Conservation (phyloP, 2,797 vertebrate genomes). For the Tokudaia tokunoshimensis region DNA sequence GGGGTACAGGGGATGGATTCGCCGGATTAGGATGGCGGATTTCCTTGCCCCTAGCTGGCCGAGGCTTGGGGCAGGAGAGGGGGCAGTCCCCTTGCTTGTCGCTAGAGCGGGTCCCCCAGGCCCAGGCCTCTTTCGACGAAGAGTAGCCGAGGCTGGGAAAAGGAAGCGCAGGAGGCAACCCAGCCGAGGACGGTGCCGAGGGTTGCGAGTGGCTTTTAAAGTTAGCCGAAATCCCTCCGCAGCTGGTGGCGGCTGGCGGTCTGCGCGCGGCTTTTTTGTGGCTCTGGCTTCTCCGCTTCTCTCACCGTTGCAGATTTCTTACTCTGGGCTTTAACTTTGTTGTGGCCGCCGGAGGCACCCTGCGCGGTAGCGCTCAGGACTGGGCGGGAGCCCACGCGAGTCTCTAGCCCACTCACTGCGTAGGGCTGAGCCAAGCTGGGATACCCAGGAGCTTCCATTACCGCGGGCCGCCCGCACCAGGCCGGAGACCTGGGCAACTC, state of each 20-base stretch:
- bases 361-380: background rate
- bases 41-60: background rate
- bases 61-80: constrained; percentile 2
- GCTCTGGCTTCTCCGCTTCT: background rate
- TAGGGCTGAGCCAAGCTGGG: constrained; percentile 5
- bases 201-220: constrained; percentile 70
- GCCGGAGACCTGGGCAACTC: constrained; percentile 61
- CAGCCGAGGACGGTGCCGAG: background rate
- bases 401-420: background rate
- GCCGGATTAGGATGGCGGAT: background rate
- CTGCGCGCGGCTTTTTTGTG: constrained; percentile 59
- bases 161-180: background rate
- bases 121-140: constrained; percentile 1
- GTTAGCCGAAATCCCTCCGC: constrained; percentile 78
- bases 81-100: background rate
- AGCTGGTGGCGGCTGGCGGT: constrained; percentile 69
- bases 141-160: background rate
- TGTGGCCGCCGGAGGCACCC: constrained; percentile 65
- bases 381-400: background rate
- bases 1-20: constrained; percentile 34
- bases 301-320: constrained; percentile 25
- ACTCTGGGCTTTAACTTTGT: constrained; percentile 78
- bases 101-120: background rate
- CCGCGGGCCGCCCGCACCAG: background rate
- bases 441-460: background rate